phyloP scores from a whole-genome alignment of 1,140 invertebrate genomes.

The Hylaeus volcanicus region DNA sequence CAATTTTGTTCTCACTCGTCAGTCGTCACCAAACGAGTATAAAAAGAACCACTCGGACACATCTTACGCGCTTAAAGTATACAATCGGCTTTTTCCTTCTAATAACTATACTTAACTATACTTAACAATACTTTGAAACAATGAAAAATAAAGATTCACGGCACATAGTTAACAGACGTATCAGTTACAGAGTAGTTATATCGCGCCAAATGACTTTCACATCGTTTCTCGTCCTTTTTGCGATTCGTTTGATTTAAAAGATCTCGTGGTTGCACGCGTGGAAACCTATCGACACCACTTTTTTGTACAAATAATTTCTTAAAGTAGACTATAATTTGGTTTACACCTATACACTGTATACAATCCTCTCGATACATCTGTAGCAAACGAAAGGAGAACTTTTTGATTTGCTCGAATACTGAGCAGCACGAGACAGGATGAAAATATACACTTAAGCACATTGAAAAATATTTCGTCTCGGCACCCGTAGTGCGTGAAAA shows the following conservation, averaged over 20 bases:
- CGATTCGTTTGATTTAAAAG: slow-evolving; percentile 9
- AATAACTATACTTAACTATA: not conserved
- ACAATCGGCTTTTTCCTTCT: not conserved
- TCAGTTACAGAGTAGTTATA: not conserved
- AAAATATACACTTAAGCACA: slow-evolving; percentile 37
- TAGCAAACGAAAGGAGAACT: not conserved
- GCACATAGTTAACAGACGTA: slow-evolving; percentile 16
- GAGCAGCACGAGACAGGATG: not conserved
- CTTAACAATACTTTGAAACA: slow-evolving; percentile 7
- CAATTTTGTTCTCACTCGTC: not conserved
- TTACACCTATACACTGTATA: not conserved
- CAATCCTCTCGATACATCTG: not conserved
- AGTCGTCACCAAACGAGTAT: not conserved
- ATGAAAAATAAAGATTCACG: slow-evolving; percentile 30
- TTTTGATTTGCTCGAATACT: slow-evolving; percentile 4
- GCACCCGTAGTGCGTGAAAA: not conserved
- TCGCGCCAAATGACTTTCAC: slow-evolving; percentile 5
- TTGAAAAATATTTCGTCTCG: slow-evolving; percentile 40
- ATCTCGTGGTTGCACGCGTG: not conserved
- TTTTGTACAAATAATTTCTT: slow-evolving; percentile 17
- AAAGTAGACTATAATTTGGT: slow-evolving; percentile 9
- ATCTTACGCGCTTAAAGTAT: slow-evolving; percentile 4
- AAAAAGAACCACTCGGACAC: not conserved
- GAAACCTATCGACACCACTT: not conserved
- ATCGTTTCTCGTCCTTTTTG: not conserved